A percentile compares a stretch with the other conserved stretches of the same genome.
These are phyloP conservation scores for Pyrgilauda ruficollis DNA, from an alignment of 2,113 vertebrate genomes.

Conservation along the genomic window DNA sequence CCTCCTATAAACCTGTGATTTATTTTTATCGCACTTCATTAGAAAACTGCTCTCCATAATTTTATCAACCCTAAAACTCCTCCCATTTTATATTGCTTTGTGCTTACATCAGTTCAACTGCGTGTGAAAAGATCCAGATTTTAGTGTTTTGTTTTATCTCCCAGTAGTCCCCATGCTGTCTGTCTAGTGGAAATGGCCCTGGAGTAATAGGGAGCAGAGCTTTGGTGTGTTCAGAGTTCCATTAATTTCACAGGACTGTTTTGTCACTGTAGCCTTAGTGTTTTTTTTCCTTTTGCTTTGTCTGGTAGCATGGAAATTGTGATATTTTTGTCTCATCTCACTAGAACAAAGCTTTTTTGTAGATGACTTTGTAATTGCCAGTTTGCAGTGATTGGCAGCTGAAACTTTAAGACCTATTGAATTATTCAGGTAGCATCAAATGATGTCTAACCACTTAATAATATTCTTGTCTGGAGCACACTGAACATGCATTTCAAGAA, in stretches of 20 bases:
- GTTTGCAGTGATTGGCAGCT: not conserved
- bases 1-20: not conserved
- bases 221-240: not conserved
- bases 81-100: slow-evolving; percentile 5
- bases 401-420: not conserved
- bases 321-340: slow-evolving; percentile 16
- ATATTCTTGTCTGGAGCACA: slow-evolving; percentile 15
- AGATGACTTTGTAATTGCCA: not conserved
- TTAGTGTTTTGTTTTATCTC: not conserved
- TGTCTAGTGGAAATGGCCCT: not conserved
- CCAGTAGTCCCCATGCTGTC: not conserved
- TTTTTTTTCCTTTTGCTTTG: not conserved
- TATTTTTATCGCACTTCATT: not conserved
- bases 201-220: not conserved
- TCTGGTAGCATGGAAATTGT: not conserved
- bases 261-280: not conserved
- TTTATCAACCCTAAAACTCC: not conserved
- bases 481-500: not conserved
- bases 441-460: not conserved
- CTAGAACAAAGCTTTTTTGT: slow-evolving; percentile 10
- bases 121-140: not conserved
- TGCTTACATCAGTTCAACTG: not conserved
- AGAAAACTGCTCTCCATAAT: not conserved
- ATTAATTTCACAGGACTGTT: not conserved
- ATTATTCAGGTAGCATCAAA: slow-evolving; percentile 26